Evolutionary conservation across 2,888 invertebrate species (phyloP).

Genomic region (Habroteleia sp.): DNA sequence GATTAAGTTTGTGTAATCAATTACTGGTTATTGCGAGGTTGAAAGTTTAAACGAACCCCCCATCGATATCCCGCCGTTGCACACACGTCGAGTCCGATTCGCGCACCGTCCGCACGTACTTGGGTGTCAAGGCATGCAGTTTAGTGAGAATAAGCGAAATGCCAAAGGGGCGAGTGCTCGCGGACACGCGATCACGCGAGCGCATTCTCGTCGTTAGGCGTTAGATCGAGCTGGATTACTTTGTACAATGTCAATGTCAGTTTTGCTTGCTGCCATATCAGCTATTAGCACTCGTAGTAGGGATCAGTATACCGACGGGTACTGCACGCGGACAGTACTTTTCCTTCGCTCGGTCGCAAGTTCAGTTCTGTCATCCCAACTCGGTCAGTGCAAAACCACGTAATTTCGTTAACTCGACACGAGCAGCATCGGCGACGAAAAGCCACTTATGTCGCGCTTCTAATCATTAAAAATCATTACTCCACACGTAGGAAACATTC

Average conservation of each 20-base stretch:
- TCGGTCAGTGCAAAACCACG: too few species aligned
- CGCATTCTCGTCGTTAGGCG: conserved; percentile 14
- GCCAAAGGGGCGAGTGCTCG: conserved; percentile 9
- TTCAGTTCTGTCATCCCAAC: too few species aligned
- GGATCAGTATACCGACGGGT: conserved; percentile 41
- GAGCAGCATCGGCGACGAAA: too few species aligned
- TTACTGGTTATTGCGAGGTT: too few species aligned
- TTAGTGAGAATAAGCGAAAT: conserved; percentile 23
- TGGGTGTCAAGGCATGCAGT: conserved; percentile 31
- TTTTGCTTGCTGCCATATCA: conserved; percentile 48
- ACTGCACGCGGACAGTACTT: conserved; percentile 15
- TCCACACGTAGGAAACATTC: too few species aligned
- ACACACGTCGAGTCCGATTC: conserved; percentile 7
- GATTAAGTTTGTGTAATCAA: too few species aligned
- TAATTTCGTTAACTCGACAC: too few species aligned
- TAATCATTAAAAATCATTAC: too few species aligned
- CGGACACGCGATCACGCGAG: conserved; percentile 52
- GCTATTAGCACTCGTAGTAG: conserved; percentile 46
- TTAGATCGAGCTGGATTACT: conserved; percentile 16
- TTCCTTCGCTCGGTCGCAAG: conserved; percentile 28
- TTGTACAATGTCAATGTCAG: conserved; percentile 48
- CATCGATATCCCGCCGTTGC: too few species aligned
- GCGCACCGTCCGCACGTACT: background rate
- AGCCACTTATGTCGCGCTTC: too few species aligned
- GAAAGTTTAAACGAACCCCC: too few species aligned